A percentile compares a stretch with the other conserved stretches of the same genome.
phyloP scores from a whole-genome alignment of 2,797 vertebrate species.

The Pelodytes ibericus region DNA sequence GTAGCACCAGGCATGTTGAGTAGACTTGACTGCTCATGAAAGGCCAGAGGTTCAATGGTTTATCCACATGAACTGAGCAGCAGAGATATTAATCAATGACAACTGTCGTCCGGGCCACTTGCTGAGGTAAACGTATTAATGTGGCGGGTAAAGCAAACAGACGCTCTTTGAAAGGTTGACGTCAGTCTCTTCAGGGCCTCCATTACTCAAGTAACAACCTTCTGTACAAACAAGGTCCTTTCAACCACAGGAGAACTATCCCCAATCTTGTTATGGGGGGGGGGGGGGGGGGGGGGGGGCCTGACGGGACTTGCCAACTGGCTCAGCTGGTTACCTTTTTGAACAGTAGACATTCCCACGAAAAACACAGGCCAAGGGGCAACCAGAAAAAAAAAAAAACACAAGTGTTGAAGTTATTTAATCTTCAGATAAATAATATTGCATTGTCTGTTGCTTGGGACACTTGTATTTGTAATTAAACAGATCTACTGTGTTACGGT shows the following conservation, averaged over 20 bases:
- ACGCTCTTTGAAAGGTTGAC: constrained; percentile 12
- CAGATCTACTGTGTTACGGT: too few relatives aligned
- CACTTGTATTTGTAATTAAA: too few relatives aligned
- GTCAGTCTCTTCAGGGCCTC: background rate
- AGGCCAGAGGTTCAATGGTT: background rate
- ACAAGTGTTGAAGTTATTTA: constrained; percentile 6
- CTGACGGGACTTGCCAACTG: background rate
- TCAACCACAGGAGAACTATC: background rate
- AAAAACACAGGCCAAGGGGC: background rate
- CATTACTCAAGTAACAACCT: background rate
- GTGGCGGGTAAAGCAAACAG: constrained; percentile 20
- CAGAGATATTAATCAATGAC: background rate
- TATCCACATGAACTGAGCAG: constrained; percentile 12
- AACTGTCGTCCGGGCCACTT: constrained; percentile 3
- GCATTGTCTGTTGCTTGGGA: too few relatives aligned
- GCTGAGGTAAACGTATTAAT: constrained; percentile 7
- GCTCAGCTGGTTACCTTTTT: constrained; percentile 14
- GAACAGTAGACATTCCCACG: constrained; percentile 11
- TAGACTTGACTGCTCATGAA: background rate
- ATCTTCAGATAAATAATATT: too few relatives aligned
- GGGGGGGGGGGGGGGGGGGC: too few relatives aligned
- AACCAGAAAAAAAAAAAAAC: background rate
- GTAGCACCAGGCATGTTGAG: background rate
- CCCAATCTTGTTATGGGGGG: too few relatives aligned
- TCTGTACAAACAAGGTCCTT: constrained; percentile 2